Percentiles rank a stretch among this genome's conserved stretches.
Conservation (phyloP, 2,797 vertebrate genomes). For the Ctenochaetus hawaiiensis region DNA sequence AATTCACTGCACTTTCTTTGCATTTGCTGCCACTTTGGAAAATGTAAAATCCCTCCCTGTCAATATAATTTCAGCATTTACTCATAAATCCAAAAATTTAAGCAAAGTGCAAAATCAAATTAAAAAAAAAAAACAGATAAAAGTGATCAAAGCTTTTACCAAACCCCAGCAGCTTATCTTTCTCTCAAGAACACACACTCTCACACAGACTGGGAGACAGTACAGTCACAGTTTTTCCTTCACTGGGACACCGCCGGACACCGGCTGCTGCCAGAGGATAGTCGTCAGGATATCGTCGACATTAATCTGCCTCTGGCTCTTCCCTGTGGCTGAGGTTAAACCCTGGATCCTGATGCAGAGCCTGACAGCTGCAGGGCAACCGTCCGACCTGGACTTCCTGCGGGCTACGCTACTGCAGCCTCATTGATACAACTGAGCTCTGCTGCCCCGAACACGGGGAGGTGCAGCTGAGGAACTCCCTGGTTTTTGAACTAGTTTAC, state of each 20-base stretch:
- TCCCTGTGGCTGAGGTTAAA: slow-evolving; percentile 57
- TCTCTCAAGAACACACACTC: slow-evolving; percentile 21
- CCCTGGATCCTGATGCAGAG: slow-evolving; percentile 61
- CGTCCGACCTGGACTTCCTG: slow-evolving; percentile 56
- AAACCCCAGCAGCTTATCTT: slow-evolving; percentile 9
- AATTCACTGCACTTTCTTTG: neutral
- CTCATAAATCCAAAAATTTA: neutral
- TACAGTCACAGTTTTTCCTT: slow-evolving; percentile 41
- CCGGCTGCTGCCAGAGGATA: slow-evolving; percentile 40
- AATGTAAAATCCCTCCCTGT: neutral
- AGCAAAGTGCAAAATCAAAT: neutral
- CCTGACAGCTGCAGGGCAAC: slow-evolving; percentile 54
- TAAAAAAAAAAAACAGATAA: neutral
- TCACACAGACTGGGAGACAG: slow-evolving; percentile 31
- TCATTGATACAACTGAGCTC: slow-evolving; percentile 34
- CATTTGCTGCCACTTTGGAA: neutral
- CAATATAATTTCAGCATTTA: neutral
- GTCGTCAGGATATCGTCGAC: slow-evolving; percentile 38
- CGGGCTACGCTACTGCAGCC: slow-evolving; percentile 46
- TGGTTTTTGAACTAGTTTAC: slow-evolving; percentile 7
- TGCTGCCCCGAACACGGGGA: slow-evolving; percentile 48
- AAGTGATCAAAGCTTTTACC: slow-evolving; percentile 17
- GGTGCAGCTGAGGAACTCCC: slow-evolving; percentile 32
- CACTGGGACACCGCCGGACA: slow-evolving; percentile 35
- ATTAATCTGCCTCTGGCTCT: slow-evolving; percentile 68